Percentiles rank a stretch among this genome's conserved stretches.
phyloP scores from a whole-genome alignment of 2,888 invertebrate genomes.

The Oscheius sp. region DNA sequence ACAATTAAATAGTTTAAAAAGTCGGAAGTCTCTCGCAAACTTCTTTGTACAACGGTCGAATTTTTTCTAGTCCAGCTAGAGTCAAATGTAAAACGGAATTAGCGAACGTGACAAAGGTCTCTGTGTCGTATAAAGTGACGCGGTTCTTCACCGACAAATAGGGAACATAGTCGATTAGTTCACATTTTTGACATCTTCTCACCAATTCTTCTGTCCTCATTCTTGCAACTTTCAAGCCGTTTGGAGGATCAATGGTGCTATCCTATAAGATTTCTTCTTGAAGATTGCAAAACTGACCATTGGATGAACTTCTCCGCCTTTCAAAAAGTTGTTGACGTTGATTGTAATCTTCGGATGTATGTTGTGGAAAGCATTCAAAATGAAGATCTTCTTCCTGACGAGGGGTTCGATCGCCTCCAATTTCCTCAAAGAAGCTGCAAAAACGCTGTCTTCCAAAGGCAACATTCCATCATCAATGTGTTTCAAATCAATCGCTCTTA shows the following conservation, averaged over 20 bases:
- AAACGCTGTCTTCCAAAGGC: constrained; percentile 15
- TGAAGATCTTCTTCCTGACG: constrained; percentile 4
- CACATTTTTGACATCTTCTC: constrained; percentile 5
- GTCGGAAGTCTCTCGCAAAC: constrained; percentile 1
- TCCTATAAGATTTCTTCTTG: neutral
- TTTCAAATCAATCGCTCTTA: neutral
- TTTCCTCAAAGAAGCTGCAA: neutral
- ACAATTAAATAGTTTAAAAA: too few species aligned
- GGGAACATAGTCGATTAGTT: constrained; percentile 12
- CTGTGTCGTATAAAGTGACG: constrained; percentile 6
- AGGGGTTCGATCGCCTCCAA: neutral
- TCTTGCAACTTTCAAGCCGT: constrained; percentile 13
- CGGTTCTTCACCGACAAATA: neutral
- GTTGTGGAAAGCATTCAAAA: constrained; percentile 5
- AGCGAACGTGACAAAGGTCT: constrained; percentile 6
- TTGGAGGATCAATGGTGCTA: neutral
- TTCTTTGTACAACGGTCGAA: neutral
- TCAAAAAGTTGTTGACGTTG: constrained; percentile 5
- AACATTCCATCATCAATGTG: constrained; percentile 21
- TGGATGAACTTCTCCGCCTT: neutral
- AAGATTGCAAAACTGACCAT: neutral
- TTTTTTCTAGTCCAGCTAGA: constrained; percentile 2
- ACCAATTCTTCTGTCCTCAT: constrained; percentile 13
- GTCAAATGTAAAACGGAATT: constrained; percentile 9
- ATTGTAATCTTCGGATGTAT: neutral